Conservation (phyloP, 2,113 vertebrate genomes). For the Rhynchomys soricoides region DNA sequence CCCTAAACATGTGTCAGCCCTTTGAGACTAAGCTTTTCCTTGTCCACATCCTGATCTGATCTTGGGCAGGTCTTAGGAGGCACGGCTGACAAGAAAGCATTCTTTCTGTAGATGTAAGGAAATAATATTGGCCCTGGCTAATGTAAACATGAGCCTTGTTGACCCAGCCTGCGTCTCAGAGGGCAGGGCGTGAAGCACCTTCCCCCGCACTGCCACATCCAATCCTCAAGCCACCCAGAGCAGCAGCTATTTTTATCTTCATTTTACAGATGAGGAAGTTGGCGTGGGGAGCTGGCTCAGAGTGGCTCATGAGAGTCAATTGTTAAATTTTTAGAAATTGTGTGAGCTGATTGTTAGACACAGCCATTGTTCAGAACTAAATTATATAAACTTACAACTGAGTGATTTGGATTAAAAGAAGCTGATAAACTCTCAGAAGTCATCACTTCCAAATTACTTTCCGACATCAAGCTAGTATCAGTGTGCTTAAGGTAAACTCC, state of each 20-base stretch:
- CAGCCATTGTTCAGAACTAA: background rate
- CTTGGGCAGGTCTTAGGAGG: constrained; percentile 35
- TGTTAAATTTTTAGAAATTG: constrained; percentile 75
- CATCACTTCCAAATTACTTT: background rate
- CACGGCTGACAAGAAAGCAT: constrained; percentile 51
- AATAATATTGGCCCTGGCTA: constrained; percentile 48
- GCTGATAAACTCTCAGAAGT: background rate
- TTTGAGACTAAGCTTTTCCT: background rate
- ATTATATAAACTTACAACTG: constrained; percentile 4
- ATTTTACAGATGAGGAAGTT: constrained; percentile 64
- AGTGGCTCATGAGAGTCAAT: constrained; percentile 13
- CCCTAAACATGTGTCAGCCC: background rate
- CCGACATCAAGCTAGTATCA: background rate
- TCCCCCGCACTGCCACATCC: background rate
- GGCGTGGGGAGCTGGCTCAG: background rate
- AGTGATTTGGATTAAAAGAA: background rate
- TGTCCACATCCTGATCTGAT: constrained; percentile 15
- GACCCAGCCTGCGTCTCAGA: background rate
- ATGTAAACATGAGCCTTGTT: constrained; percentile 46
- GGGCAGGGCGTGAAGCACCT: constrained; percentile 22
- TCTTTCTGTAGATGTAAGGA: constrained; percentile 60
- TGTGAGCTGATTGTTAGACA: constrained; percentile 20
- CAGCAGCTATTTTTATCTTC: constrained; percentile 70
- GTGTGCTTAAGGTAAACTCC: background rate
- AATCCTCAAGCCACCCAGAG: background rate